These are phyloP conservation scores for Kuschelorhynchus macadamiae DNA, from an alignment of 2,888 invertebrate genomes.

Conservation along the genomic window DNA sequence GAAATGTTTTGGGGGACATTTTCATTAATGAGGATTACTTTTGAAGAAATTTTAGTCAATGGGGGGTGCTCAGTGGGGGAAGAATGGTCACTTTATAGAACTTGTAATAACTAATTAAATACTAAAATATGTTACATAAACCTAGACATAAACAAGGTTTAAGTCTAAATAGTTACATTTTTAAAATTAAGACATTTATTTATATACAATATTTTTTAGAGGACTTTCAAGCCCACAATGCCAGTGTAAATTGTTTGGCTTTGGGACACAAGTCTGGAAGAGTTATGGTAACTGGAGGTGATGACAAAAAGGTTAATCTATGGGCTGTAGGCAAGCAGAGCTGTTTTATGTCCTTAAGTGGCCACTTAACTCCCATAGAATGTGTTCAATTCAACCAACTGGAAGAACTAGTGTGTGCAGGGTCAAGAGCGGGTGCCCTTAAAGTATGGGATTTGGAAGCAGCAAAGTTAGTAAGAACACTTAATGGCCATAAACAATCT, in stretches of 20 bases:
- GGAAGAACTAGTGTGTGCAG: slow-evolving; percentile 95
- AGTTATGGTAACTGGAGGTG: slow-evolving; percentile 94
- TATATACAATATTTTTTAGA: slow-evolving; percentile 78
- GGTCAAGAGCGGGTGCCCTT: slow-evolving; percentile 92
- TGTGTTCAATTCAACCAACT: slow-evolving; percentile 95
- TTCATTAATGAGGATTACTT: too few species aligned
- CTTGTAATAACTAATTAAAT: too few species aligned
- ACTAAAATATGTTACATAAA: too few species aligned
- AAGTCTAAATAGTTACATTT: too few species aligned
- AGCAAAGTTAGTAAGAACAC: slow-evolving; percentile 90
- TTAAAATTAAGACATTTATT: too few species aligned
- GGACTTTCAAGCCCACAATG: slow-evolving; percentile 89
- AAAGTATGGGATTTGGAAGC: slow-evolving; percentile 96
- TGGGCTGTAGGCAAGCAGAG: slow-evolving; percentile 97
- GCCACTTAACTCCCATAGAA: slow-evolving; percentile 94
- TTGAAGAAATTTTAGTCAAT: too few species aligned
- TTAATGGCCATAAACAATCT: slow-evolving; percentile 90
- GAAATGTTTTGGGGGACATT: too few species aligned
- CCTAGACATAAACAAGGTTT: too few species aligned
- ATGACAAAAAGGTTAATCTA: slow-evolving; percentile 96
- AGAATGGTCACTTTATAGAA: too few species aligned
- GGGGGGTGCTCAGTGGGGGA: too few species aligned
- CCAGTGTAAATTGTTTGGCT: slow-evolving; percentile 90
- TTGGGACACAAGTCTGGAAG: slow-evolving; percentile 92
- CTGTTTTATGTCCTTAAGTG: slow-evolving; percentile 96